These are phyloP conservation scores for Seriola rivoliana DNA, from an alignment of 2,113 vertebrate species.

Conservation along the genomic window DNA sequence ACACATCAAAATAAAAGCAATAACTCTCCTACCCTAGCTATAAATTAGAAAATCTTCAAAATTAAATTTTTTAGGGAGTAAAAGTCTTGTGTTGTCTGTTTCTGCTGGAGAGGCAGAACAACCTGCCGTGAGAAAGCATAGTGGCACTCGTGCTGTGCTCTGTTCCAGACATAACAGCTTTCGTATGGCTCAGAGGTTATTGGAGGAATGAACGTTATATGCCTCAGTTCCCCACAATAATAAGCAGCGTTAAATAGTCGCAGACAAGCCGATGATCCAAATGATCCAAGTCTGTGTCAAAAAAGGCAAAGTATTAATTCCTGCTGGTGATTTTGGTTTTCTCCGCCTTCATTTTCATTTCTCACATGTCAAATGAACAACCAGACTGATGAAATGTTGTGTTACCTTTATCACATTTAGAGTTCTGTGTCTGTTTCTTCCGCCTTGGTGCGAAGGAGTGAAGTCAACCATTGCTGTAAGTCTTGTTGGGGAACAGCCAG, in stretches of 20 bases:
- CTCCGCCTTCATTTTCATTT: conserved; percentile 13
- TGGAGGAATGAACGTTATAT: conserved; percentile 58
- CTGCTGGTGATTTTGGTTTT: conserved; percentile 66
- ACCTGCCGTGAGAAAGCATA: conserved; percentile 66
- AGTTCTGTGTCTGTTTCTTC: conserved; percentile 8
- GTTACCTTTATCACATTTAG: conserved; percentile 1
- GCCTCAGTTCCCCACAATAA: conserved; percentile 74
- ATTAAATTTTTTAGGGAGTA: neutral
- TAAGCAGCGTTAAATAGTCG: conserved; percentile 44
- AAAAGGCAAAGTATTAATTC: conserved; percentile 52
- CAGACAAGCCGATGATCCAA: conserved; percentile 51
- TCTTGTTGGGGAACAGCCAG: conserved; percentile 42
- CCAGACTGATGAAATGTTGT: conserved; percentile 3
- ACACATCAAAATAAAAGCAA: neutral
- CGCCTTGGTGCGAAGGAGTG: conserved; percentile 3
- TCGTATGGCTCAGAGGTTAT: conserved; percentile 73
- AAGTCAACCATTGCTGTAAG: conserved; percentile 38
- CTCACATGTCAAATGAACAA: conserved; percentile 29
- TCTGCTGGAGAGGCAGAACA: conserved; percentile 25
- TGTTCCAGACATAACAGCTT: conserved; percentile 64
- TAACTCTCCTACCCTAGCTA: neutral
- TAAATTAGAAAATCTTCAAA: neutral
- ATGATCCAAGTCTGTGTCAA: conserved; percentile 40
- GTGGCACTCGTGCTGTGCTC: conserved; percentile 51
- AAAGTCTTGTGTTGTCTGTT: conserved; percentile 2